Evolutionary conservation across 2,888 invertebrate genomes (phyloP).

Genomic region (Synanthedon vespiformis): DNA sequence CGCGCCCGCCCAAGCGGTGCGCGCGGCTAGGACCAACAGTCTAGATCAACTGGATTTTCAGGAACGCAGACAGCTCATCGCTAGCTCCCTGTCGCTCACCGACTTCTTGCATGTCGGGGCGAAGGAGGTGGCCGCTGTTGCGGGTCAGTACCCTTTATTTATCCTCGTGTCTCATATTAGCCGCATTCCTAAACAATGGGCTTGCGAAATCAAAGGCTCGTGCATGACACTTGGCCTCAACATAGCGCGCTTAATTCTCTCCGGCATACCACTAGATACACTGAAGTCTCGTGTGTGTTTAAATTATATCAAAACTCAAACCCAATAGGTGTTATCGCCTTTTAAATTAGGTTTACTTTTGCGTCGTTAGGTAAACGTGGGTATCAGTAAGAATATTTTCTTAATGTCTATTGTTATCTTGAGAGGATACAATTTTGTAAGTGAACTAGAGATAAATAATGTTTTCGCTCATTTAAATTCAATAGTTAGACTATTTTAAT

Average conservation of each 20-base stretch:
- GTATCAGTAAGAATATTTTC: too few relatives aligned
- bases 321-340: too few relatives aligned
- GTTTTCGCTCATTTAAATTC: too few relatives aligned
- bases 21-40: conserved; percentile 78
- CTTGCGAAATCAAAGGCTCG: conserved; percentile 46
- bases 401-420: too few relatives aligned
- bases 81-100: conserved; percentile 86
- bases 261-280: too few relatives aligned
- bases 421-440: too few relatives aligned
- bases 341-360: too few relatives aligned
- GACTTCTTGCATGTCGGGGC: conserved; percentile 85
- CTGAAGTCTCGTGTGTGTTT: too few relatives aligned
- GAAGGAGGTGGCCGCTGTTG: conserved; percentile 65
- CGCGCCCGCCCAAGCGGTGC: conserved; percentile 66
- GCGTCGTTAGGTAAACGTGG: too few relatives aligned
- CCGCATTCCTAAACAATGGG: conserved; percentile 49
- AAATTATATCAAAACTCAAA: too few relatives aligned
- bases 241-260: not conserved
- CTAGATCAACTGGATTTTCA: conserved; percentile 92
- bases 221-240: conserved; percentile 23
- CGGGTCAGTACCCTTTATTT: conserved; percentile 41
- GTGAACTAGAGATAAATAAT: too few relatives aligned
- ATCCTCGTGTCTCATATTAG: conserved; percentile 25
- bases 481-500: too few relatives aligned
- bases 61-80: conserved; percentile 90